Conservation (phyloP, 2,888 invertebrate genomes). For the Eilema sororculum region DNA sequence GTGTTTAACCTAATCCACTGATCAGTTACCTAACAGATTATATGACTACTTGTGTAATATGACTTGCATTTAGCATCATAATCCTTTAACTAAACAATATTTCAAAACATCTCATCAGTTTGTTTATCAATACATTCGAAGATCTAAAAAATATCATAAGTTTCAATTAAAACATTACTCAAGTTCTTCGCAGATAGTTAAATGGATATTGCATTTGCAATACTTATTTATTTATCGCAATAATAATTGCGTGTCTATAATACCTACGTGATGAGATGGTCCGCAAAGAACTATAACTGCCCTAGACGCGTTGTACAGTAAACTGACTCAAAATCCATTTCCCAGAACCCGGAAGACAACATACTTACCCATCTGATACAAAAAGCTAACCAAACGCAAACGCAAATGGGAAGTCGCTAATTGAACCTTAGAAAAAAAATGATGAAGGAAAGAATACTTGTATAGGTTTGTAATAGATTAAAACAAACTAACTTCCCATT, state of each 20-base stretch:
- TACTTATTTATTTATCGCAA: not conserved
- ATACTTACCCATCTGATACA: too few species aligned
- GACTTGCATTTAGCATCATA: not conserved
- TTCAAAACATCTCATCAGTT: not conserved
- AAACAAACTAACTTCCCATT: too few species aligned
- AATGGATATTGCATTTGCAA: not conserved
- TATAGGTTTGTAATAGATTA: too few species aligned
- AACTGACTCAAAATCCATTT: too few species aligned
- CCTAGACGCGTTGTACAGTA: not conserved
- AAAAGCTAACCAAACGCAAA: too few species aligned
- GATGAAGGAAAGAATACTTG: too few species aligned
- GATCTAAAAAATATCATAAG: not conserved
- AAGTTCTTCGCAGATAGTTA: not conserved
- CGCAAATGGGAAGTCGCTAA: too few species aligned
- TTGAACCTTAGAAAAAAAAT: too few species aligned
- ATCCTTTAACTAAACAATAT: not conserved
- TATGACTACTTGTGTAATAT: conserved; percentile 15
- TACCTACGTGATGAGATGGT: not conserved
- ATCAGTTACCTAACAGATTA: conserved; percentile 10
- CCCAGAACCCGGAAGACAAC: too few species aligned
- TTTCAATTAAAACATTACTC: not conserved
- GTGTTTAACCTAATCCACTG: not conserved
- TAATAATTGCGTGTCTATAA: not conserved
- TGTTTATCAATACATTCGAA: not conserved
- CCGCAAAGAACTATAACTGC: not conserved